Conservation (phyloP, 2,888 invertebrate species). For the Hirtodrosophila confusa region DNA sequence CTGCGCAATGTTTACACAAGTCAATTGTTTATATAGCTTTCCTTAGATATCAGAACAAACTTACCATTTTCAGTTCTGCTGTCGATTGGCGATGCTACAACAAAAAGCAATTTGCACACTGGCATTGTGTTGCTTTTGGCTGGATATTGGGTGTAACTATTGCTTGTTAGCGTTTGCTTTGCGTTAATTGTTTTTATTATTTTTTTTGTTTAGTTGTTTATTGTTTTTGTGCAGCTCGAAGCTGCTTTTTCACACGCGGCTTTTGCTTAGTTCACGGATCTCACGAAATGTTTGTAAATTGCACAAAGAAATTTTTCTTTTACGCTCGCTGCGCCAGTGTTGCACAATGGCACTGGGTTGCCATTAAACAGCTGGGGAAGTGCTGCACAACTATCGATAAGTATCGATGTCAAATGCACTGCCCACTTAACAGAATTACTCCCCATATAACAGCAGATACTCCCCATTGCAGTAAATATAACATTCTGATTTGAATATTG, state of each 20-base stretch:
- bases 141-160: slow-evolving; percentile 1
- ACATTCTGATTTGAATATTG: background rate
- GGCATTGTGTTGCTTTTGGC: slow-evolving; percentile 46
- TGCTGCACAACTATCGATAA: slow-evolving; percentile 39
- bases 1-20: too few species aligned
- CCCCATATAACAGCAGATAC: slow-evolving; percentile 10
- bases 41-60: slow-evolving; percentile 18
- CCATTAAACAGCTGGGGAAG: slow-evolving; percentile 51
- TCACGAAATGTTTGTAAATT: slow-evolving; percentile 58
- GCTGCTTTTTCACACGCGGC: slow-evolving; percentile 55
- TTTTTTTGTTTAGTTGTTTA: slow-evolving; percentile 9
- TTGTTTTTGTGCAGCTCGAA: slow-evolving; percentile 31
- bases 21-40: too few species aligned
- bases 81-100: slow-evolving; percentile 44
- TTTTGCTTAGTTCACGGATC: slow-evolving; percentile 30
- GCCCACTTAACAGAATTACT: slow-evolving; percentile 23
- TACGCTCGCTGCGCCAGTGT: slow-evolving; percentile 56
- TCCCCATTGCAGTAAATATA: background rate
- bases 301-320: slow-evolving; percentile 67
- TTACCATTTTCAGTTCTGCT: slow-evolving; percentile 77
- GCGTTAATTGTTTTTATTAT: slow-evolving; percentile 16
- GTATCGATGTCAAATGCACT: slow-evolving; percentile 23
- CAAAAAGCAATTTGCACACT: slow-evolving; percentile 41
- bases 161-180: slow-evolving; percentile 6
- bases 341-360: slow-evolving; percentile 44